Evolutionary conservation across 1,140 invertebrate species (phyloP).

Genomic region (Brachionus manjavacas): DNA sequence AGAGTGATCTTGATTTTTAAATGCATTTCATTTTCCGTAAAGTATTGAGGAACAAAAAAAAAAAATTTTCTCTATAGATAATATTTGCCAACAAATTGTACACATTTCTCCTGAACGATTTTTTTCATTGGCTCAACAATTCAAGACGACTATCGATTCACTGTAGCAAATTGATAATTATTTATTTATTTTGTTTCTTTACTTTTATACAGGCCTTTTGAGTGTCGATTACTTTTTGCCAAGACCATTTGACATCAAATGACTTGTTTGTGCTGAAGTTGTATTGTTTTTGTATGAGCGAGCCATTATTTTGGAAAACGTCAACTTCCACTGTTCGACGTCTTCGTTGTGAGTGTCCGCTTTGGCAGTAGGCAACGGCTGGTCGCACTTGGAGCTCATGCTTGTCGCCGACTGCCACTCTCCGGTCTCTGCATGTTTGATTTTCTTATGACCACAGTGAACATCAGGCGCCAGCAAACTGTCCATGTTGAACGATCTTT

Average conservation of each 20-base stretch:
- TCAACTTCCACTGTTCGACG: constrained; percentile 30
- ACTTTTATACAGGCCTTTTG: neutral
- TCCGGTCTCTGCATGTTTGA: neutral
- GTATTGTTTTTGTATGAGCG: constrained; percentile 14
- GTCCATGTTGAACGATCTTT: constrained; percentile 10
- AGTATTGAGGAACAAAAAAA: too few relatives aligned
- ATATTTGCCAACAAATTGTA: too few relatives aligned
- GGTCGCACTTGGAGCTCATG: too few relatives aligned
- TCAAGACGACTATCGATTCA: neutral
- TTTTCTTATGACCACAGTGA: neutral
- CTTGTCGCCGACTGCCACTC: neutral
- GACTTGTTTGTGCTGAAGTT: neutral
- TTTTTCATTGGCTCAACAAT: too few relatives aligned
- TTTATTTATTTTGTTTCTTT: neutral
- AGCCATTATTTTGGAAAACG: constrained; percentile 40
- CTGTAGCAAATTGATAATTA: neutral
- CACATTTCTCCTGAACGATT: too few relatives aligned
- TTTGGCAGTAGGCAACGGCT: neutral
- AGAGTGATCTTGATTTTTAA: neutral
- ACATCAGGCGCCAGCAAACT: constrained; percentile 22
- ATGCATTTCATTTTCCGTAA: too few relatives aligned
- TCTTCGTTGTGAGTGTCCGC: neutral
- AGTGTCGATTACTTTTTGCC: neutral
- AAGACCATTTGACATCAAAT: neutral
- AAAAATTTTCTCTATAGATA: too few relatives aligned